Evolutionary conservation across 2,888 invertebrate genomes (phyloP).

Genomic region (Drosophila melanosoma): DNA sequence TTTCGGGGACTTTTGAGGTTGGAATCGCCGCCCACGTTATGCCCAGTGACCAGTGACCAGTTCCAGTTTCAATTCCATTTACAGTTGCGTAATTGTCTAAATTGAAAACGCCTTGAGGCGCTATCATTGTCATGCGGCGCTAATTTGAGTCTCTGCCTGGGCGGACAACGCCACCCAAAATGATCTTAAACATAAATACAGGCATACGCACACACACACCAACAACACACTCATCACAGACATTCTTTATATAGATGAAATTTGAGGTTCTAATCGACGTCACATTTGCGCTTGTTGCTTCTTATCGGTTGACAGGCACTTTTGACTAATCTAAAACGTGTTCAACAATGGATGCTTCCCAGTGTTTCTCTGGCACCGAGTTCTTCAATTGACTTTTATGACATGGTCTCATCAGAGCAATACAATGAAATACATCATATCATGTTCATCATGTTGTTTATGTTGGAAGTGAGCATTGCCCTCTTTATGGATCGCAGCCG

Average conservation of each 20-base stretch:
- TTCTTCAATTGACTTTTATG: constrained; percentile 59
- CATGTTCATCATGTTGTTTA: constrained; percentile 15
- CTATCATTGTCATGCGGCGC: constrained; percentile 72
- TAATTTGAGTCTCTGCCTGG: constrained; percentile 58
- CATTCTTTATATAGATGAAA: constrained; percentile 10
- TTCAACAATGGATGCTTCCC: constrained; percentile 11
- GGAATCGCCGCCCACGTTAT: constrained; percentile 48
- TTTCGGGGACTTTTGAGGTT: constrained; percentile 29
- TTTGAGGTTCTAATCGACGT: constrained; percentile 37
- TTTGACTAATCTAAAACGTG: constrained; percentile 40
- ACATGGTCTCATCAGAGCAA: constrained; percentile 55
- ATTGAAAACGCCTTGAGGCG: constrained; percentile 76
- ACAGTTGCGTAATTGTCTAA: constrained; percentile 71
- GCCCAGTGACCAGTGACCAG: constrained; percentile 19
- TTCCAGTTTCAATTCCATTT: constrained; percentile 39
- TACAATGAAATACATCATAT: background rate
- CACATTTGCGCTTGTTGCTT: constrained; percentile 19
- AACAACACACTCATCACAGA: background rate
- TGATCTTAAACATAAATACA: constrained; percentile 6
- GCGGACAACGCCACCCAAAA: constrained; percentile 47
- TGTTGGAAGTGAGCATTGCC: constrained; percentile 28
- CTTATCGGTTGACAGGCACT: constrained; percentile 29
- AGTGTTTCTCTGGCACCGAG: constrained; percentile 2
- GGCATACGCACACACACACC: background rate
- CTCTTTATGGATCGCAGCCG: constrained; percentile 25